A percentile compares a stretch with the other conserved stretches of the same genome.
These are phyloP conservation scores for Pipra filicauda DNA, from an alignment of 2,113 vertebrate genomes.

Conservation along the genomic window DNA sequence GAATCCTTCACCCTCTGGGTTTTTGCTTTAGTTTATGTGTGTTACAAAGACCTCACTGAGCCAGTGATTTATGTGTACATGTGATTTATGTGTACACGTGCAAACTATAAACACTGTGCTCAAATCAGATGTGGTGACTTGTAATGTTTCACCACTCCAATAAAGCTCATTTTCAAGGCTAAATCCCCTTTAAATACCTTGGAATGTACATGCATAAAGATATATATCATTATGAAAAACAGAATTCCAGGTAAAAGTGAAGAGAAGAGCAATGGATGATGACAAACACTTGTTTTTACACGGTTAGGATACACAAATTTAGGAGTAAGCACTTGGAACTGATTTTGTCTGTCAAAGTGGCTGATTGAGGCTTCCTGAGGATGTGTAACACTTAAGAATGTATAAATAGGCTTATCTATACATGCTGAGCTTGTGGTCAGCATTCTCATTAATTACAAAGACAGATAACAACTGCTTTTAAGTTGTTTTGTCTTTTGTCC, in stretches of 20 bases:
- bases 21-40: not conserved
- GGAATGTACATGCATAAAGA: accelerated
- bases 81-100: not conserved
- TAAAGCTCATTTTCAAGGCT: not conserved
- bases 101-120: not conserved
- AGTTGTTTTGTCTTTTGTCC: not conserved
- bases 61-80: not conserved
- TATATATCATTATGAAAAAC: accelerated
- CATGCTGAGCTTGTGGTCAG: not conserved
- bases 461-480: not conserved
- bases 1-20: not conserved
- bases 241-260: not conserved
- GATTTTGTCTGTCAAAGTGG: not conserved
- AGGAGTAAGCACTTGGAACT: not conserved
- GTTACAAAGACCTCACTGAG: not conserved
- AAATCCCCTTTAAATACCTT: not conserved
- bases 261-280: not conserved
- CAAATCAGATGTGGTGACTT: not conserved
- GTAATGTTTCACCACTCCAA: not conserved
- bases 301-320: not conserved
- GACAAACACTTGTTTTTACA: not conserved
- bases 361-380: not conserved
- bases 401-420: not conserved
- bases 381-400: not conserved
- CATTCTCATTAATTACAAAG: conserved; percentile 30